These are phyloP conservation scores for Drosophila buzzatii DNA, from an alignment of 2,888 invertebrate genomes.

Conservation along the genomic window DNA sequence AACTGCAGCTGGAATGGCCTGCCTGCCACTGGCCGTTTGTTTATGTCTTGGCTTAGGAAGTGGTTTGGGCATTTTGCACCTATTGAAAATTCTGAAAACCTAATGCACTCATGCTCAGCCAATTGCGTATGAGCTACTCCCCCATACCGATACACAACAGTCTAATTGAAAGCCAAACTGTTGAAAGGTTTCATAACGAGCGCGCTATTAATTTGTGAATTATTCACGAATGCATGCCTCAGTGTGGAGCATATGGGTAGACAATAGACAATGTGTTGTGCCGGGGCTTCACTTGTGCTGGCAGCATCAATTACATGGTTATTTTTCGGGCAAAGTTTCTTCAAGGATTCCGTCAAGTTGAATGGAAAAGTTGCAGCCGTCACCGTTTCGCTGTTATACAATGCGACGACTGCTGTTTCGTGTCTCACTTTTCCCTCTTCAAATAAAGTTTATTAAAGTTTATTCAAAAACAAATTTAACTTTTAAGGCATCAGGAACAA, in stretches of 20 bases:
- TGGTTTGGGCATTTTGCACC: constrained; percentile 37
- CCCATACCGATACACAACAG: constrained; percentile 35
- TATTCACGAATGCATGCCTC: constrained; percentile 13
- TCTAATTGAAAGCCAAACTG: constrained; percentile 56
- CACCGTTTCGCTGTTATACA: constrained; percentile 3
- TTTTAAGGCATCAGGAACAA: constrained; percentile 72
- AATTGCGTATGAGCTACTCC: constrained; percentile 21
- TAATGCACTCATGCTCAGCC: constrained; percentile 61
- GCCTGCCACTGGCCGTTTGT: constrained; percentile 53
- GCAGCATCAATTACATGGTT: constrained; percentile 68
- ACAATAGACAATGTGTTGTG: constrained; percentile 30
- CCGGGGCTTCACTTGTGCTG: constrained; percentile 39
- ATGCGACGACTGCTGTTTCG: constrained; percentile 26
- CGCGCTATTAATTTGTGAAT: constrained; percentile 60
- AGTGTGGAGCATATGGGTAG: constrained; percentile 9
- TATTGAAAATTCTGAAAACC: constrained; percentile 45
- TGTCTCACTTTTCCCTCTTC: constrained; percentile 31
- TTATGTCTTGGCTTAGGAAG: constrained; percentile 57
- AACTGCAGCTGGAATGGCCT: constrained; percentile 40
- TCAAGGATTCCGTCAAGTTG: constrained; percentile 41
- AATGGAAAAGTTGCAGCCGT: constrained; percentile 25
- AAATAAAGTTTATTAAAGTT: constrained; percentile 76
- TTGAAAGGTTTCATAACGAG: constrained; percentile 27
- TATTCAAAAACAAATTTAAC: constrained; percentile 74
- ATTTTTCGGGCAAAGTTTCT: constrained; percentile 43